phyloP scores from a whole-genome alignment of 1,140 invertebrate genomes.

The Bradysia coprophila region DNA sequence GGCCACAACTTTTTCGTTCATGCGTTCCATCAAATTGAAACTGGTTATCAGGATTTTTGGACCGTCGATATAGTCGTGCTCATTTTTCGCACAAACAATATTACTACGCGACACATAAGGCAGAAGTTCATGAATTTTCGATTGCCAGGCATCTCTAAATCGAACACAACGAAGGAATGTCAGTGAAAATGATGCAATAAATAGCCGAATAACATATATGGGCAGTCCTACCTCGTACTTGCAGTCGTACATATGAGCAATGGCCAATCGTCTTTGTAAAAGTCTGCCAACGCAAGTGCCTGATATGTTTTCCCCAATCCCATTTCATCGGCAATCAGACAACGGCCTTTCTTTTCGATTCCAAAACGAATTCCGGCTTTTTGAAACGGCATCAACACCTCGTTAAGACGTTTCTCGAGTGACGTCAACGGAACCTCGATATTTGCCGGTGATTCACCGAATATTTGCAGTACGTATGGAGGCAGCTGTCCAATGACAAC shows the following conservation, averaged over 20 bases:
- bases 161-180: no score
- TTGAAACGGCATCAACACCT: conserved; percentile 60
- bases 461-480: conserved; percentile 37
- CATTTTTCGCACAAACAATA: conserved; percentile 36
- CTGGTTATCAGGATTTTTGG: conserved; percentile 60
- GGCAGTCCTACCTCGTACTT: neutral
- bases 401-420: neutral
- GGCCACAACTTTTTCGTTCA: conserved; percentile 34
- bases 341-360: conserved; percentile 46
- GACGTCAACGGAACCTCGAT: neutral
- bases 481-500: conserved; percentile 42
- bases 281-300: conserved; percentile 77
- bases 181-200: no score
- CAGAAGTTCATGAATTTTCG: conserved; percentile 48
- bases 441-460: neutral
- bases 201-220: no score
- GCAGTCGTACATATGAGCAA: conserved; percentile 62
- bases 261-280: conserved; percentile 80
- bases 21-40: conserved; percentile 53
- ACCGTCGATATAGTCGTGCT: conserved; percentile 38
- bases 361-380: conserved; percentile 63
- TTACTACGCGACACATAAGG: conserved; percentile 42
- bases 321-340: conserved; percentile 92
- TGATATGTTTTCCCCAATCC: conserved; percentile 91
- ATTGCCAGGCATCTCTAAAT: conserved; percentile 35